These are phyloP conservation scores for Rhineura floridana DNA, from an alignment of 2,113 vertebrate species.

Conservation along the genomic window DNA sequence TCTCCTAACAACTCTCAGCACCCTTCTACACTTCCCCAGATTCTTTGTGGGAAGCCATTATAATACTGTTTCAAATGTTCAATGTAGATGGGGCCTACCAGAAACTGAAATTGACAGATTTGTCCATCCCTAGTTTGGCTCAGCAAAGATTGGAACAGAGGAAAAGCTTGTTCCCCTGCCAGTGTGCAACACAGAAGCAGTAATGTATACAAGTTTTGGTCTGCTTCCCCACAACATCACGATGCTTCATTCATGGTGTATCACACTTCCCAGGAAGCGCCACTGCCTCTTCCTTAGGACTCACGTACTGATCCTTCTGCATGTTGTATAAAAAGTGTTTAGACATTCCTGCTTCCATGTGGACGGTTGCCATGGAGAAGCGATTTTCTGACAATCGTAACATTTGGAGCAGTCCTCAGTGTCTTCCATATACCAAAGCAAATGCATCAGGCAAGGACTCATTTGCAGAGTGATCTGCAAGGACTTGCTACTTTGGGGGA, in stretches of 20 bases:
- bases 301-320: too few relatives aligned
- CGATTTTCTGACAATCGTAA: background rate
- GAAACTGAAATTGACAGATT: too few relatives aligned
- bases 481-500: background rate
- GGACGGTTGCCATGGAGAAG: background rate
- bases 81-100: too few relatives aligned
- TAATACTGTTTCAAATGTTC: too few relatives aligned
- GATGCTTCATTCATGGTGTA: background rate
- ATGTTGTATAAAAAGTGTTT: background rate
- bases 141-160: background rate
- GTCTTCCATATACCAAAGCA: background rate
- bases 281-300: background rate
- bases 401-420: background rate
- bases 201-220: background rate
- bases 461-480: background rate
- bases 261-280: background rate
- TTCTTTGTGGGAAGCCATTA: too few relatives aligned
- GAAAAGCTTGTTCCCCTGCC: background rate
- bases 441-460: background rate
- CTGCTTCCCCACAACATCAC: fast-evolving
- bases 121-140: background rate
- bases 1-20: too few relatives aligned
- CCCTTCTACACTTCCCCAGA: too few relatives aligned
- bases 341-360: background rate
- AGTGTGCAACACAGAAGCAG: background rate